A percentile compares a stretch with the other conserved stretches of the same genome.
Conservation (phyloP, 2,797 vertebrate species). For the Hylomyscus alleni region DNA sequence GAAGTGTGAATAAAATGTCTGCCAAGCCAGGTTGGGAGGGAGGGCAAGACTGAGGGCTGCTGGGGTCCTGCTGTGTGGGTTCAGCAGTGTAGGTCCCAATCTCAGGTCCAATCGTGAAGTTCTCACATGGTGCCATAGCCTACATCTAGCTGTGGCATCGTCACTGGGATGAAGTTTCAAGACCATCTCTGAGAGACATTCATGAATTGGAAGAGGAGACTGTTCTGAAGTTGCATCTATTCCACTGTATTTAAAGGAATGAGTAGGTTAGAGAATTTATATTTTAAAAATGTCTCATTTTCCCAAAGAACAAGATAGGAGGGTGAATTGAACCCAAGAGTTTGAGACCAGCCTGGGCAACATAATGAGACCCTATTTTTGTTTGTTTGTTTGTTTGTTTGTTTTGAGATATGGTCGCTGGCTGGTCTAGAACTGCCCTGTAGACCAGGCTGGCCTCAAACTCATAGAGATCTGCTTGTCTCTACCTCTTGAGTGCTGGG, state of each 20-base stretch:
- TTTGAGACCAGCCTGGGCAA: not conserved
- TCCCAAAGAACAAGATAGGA: not conserved
- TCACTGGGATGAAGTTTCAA: not conserved
- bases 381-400: not conserved
- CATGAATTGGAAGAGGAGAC: not conserved
- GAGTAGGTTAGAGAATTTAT: not conserved
- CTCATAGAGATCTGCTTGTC: not conserved
- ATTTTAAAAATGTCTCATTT: not conserved
- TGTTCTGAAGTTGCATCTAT: no score
- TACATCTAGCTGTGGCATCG: rapidly evolving
- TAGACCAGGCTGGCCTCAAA: not conserved
- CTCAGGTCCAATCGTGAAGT: not conserved
- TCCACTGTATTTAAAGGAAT: not conserved
- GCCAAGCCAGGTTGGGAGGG: not conserved
- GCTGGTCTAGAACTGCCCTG: not conserved
- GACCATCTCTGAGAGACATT: not conserved
- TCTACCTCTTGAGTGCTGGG: not conserved
- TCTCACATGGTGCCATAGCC: not conserved
- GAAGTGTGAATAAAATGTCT: no score
- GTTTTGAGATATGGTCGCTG: not conserved
- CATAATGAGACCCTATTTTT: not conserved
- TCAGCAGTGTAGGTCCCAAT: not conserved
- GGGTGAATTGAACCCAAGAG: not conserved
- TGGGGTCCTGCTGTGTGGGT: not conserved
- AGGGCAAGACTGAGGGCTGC: no score